These are phyloP conservation scores for Lethocerus indicus DNA, from an alignment of 1,140 invertebrate genomes.

Conservation along the genomic window DNA sequence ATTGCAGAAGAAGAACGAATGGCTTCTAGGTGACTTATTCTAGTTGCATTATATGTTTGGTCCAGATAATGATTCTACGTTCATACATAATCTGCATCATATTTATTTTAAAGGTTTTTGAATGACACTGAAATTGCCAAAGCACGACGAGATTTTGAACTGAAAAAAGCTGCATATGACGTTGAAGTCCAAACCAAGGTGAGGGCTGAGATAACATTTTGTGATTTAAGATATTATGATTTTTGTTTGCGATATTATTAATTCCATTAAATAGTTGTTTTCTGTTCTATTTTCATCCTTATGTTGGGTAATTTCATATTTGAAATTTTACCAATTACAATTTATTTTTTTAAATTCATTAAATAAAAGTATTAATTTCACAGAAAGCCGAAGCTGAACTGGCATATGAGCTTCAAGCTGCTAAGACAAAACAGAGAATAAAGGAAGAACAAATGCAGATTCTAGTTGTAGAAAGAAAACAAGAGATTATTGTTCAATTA, in stretches of 20 bases:
- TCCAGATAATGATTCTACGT: background rate
- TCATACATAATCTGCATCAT: background rate
- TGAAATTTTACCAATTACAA: background rate
- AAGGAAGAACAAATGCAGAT: constrained; percentile 97
- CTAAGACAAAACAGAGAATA: constrained; percentile 89
- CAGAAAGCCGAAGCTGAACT: constrained; percentile 84
- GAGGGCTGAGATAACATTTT: constrained; percentile 24
- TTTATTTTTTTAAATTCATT: background rate
- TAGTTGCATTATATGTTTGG: background rate
- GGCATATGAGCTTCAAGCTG: constrained; percentile 85
- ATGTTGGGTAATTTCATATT: background rate
- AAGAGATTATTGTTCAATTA: constrained; percentile 81
- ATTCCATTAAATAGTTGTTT: no score
- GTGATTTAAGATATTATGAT: no score
- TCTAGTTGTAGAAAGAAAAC: constrained; percentile 78
- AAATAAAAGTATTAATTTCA: constrained; percentile 6
- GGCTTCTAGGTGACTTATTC: constrained; percentile 38
- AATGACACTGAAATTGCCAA: constrained; percentile 96
- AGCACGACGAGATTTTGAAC: constrained; percentile 86
- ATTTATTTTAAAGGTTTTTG: constrained; percentile 37
- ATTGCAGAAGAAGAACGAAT: constrained; percentile 92
- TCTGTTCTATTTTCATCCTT: no score
- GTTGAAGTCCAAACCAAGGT: constrained; percentile 90
- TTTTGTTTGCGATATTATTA: no score
- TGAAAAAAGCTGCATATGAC: constrained; percentile 94